Evolutionary conservation across 2,888 invertebrate genomes (phyloP).

Genomic region (Athrips mouffetella): DNA sequence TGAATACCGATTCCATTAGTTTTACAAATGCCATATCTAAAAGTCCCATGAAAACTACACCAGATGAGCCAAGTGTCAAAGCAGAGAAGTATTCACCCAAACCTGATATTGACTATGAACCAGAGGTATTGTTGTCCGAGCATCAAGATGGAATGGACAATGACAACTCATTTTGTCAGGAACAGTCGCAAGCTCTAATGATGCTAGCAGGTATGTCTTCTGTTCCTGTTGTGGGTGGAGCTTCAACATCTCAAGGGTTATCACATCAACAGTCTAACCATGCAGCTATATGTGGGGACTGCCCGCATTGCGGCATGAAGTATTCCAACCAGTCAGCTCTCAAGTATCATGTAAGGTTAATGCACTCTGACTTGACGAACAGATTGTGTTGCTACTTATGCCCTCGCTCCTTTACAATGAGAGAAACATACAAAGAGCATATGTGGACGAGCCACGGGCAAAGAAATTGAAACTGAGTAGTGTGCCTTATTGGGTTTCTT

Average conservation of each 20-base stretch:
- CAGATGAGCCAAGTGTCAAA: constrained; percentile 59
- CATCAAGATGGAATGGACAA: constrained; percentile 62
- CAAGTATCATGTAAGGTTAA: constrained; percentile 82
- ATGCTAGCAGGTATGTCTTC: constrained; percentile 64
- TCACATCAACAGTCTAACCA: constrained; percentile 69
- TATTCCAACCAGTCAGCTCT: constrained; percentile 84
- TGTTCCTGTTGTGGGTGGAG: constrained; percentile 50
- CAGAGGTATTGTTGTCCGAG: constrained; percentile 68
- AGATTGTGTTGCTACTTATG: constrained; percentile 83
- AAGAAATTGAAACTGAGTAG: constrained; percentile 66
- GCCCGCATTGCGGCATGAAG: constrained; percentile 83
- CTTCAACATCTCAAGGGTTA: constrained; percentile 63
- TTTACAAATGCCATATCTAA: constrained; percentile 47
- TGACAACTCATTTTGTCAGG: constrained; percentile 53
- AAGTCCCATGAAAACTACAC: constrained; percentile 53
- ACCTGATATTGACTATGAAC: constrained; percentile 69
- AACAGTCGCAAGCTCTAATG: constrained; percentile 62
- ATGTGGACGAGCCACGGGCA: constrained; percentile 83
- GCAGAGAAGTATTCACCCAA: constrained; percentile 68
- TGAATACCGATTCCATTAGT: constrained; percentile 44
- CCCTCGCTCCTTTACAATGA: constrained; percentile 82
- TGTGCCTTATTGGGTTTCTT: constrained; percentile 52
- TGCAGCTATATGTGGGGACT: constrained; percentile 79
- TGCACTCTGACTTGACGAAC: constrained; percentile 83
- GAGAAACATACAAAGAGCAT: constrained; percentile 83